Percentiles rank a stretch among this genome's conserved stretches.
Conservation (phyloP, 2,888 invertebrate species). For the Minunthozetes semirufus region DNA sequence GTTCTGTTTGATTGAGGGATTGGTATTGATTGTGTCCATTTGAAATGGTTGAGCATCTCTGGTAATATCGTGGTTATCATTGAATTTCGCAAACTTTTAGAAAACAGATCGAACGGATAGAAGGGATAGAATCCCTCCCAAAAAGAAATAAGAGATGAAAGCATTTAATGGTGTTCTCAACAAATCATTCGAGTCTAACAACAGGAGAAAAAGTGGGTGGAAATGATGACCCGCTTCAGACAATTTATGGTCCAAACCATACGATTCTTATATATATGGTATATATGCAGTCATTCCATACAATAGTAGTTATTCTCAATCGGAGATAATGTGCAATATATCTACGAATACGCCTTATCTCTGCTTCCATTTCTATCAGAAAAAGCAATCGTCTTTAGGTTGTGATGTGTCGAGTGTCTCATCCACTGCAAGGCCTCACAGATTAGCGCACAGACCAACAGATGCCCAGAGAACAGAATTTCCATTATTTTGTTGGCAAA, state of each 20-base stretch:
- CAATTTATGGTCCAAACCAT: conserved; percentile 7
- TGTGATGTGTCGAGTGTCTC: conserved; percentile 1
- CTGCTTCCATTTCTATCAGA: neutral
- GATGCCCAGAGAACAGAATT: neutral
- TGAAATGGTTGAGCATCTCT: neutral
- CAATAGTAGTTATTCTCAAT: conserved; percentile 15
- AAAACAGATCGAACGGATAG: conserved; percentile 3
- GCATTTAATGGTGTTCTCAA: conserved; percentile 21
- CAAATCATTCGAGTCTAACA: conserved; percentile 17
- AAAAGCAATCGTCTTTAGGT: neutral
- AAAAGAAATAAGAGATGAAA: conserved; percentile 12
- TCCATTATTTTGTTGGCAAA: neutral
- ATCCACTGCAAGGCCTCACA: conserved; percentile 1
- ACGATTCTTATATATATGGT: neutral
- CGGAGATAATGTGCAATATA: conserved; percentile 11
- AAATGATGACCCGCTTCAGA: conserved; percentile 18
- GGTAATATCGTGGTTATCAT: neutral
- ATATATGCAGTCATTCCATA: neutral
- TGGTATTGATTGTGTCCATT: neutral
- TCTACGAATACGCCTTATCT: conserved; percentile 10
- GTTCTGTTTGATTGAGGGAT: neutral
- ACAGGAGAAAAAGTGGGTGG: conserved; percentile 17
- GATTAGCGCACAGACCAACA: conserved; percentile 22
- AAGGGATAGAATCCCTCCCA: neutral
- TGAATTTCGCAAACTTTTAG: neutral